Base-by-base conservation (phyloP, 2,888 invertebrate genomes). In the Galeruca laticollis region DNA sequence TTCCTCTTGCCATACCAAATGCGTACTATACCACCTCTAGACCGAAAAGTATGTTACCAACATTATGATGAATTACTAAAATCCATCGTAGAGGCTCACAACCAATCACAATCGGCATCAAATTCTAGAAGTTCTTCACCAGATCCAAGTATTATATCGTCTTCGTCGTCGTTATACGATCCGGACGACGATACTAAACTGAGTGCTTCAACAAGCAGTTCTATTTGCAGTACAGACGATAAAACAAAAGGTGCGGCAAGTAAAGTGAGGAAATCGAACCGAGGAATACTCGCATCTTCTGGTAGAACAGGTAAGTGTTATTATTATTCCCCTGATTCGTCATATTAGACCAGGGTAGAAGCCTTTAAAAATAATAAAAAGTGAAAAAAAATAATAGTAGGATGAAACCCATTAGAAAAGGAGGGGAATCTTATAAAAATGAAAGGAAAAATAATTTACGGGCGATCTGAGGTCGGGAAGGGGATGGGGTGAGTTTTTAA, bases 1-100 rank as follows among this genome's bases (percentile, higher is more conserved):
- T 90, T 92, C 80, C 87, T 91, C 76, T 85, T 95, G 80, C 94
- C 95, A 0, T 94, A 94, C 80, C 93, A 95, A 83, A 89, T 93
- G 79, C 91, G 90, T 0, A 88, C 80, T 10, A 85, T 92, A 78
- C 89, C 90, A 66, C 89, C 91, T 31, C 82, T 90, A 57, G 88
- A 90, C 79, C 88, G 89, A 60, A 88, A 87, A 83, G 86, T 87
- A 70, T 89, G 88, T 80, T 76, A 83, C 2, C 73, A 74, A 9
- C 79, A 81, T 2, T 85, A 84, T 75, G 78, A 86, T 68, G 89
- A 86, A 81, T 83, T 87, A 68, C 86, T 84, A 62, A 87, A 83
- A 77, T 78, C 77, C 51, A 68, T 81, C 2, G 82, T 86, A 31
- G 87, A 87, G 31, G 85, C 61, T 10, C 61, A 81, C 76, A 72